phyloP scores from a whole-genome alignment of 2,797 vertebrate genomes.

The Mycteria americana region DNA sequence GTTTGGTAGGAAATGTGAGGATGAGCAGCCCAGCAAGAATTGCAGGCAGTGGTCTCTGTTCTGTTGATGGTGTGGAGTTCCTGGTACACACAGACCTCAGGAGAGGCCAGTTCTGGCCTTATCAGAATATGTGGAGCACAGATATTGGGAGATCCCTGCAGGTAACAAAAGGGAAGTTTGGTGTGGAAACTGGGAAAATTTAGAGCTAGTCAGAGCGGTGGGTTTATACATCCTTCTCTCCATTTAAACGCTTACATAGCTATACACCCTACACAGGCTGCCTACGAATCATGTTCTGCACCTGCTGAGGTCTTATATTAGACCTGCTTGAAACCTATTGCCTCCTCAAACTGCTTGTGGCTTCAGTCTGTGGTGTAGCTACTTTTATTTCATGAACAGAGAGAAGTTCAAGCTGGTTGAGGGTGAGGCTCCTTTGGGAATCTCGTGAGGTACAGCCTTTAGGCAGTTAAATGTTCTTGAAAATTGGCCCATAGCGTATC shows the following conservation, averaged over 20 bases:
- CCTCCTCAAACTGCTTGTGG: background rate
- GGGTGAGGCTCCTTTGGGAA: background rate
- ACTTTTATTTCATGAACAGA: background rate
- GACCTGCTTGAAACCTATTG: background rate
- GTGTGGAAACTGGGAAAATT: background rate
- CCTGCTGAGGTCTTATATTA: background rate
- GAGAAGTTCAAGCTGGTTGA: background rate
- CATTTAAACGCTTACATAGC: background rate
- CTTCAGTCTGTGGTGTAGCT: background rate
- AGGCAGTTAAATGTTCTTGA: background rate
- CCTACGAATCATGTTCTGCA: background rate
- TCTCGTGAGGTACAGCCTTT: fast-evolving
- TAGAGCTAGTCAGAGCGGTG: background rate
- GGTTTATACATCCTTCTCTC: background rate
- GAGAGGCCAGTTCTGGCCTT: background rate
- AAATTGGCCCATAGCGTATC: background rate
- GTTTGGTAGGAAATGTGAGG: background rate
- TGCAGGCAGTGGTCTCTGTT: fast-evolving
- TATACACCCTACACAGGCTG: background rate
- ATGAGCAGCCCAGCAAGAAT: background rate
- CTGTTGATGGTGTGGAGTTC: background rate
- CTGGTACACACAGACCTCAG: background rate
- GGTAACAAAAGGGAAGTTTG: background rate
- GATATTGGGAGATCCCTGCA: background rate
- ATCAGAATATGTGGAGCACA: background rate